Base-by-base conservation (phyloP, 2,888 invertebrate species). In the Cheilosia impressa region DNA sequence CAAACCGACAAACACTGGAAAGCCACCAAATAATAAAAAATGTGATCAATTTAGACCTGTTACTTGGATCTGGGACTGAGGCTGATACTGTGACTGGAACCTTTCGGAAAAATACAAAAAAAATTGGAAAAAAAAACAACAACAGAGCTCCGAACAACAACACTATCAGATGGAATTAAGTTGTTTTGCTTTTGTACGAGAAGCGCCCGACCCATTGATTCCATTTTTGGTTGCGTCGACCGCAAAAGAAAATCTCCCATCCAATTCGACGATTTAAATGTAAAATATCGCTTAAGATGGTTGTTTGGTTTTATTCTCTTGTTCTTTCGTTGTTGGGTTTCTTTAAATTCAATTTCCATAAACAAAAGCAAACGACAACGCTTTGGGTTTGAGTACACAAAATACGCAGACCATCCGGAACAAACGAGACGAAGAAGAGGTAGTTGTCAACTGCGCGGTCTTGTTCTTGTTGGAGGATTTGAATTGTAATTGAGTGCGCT, bases 131-230 rank as follows among this genome's bases (percentile, higher is more conserved):
- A 5, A 27, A 22, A 43, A 60, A 19, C 19, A 62, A 47, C 72
- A 60, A 65, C 62, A 62, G 71, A 34, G 31, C 34, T 58, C 27
- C 10, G 10, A 71, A 52, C 69, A 79, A 72, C 66, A 66, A 52
- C 78, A 76, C 81, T 85, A 81, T 85, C 85, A 52, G 81, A 81
- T 85, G 85, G 76, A 85, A 85, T 85, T 85, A 85, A 85, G 84
- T 85, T 85, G 84, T 85, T 85, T 38, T 85, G 84, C 84, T 85
- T 55, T 85, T 85, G 84, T 85, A 58, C 53, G 72, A 45, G 81
- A 81, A 85, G 85, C 85, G 81, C 85, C 85, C 85, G 85, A 85
- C 76, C 71, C 85, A 85, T 76, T 85, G 85, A 81, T 62, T 85
- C 63, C 85, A 85, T 81, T 85, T 85, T 85, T 72, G 81, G 77